phyloP scores from a whole-genome alignment of 2,113 vertebrate species.

The Gambusia holbrooki region DNA sequence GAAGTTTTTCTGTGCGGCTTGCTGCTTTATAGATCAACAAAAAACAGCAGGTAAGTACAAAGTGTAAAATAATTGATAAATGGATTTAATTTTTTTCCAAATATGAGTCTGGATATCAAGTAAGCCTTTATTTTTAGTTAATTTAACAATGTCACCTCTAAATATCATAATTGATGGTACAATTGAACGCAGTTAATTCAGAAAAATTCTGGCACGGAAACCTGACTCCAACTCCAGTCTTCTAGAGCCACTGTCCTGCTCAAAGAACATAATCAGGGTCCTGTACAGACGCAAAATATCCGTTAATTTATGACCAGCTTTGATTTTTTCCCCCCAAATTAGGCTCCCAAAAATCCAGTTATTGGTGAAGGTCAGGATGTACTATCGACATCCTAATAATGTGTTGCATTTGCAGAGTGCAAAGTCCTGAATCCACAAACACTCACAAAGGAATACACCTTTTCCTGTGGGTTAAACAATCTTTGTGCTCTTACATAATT shows the following conservation, averaged over 20 bases:
- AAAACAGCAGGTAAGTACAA: neutral
- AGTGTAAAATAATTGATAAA: neutral
- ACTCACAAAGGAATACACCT: constrained; percentile 62
- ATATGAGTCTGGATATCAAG: neutral
- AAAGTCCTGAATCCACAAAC: constrained; percentile 33
- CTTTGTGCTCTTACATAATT: constrained; percentile 69
- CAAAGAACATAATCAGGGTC: neutral
- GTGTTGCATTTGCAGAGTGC: constrained; percentile 24
- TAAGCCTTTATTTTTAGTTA: no score
- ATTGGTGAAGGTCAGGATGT: neutral
- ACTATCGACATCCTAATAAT: neutral
- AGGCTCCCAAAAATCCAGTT: neutral
- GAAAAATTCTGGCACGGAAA: neutral
- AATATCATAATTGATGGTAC: neutral
- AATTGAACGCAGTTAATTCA: neutral
- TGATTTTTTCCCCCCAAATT: neutral
- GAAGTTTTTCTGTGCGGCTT: neutral
- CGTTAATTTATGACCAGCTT: neutral
- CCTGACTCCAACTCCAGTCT: neutral
- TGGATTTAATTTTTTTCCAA: neutral
- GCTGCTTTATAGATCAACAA: neutral
- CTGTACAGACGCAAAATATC: neutral
- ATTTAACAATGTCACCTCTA: neutral
- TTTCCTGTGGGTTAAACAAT: constrained; percentile 77
- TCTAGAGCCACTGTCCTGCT: neutral